phyloP scores from a whole-genome alignment of 2,113 vertebrate genomes.

The Lophochroa leadbeateri region DNA sequence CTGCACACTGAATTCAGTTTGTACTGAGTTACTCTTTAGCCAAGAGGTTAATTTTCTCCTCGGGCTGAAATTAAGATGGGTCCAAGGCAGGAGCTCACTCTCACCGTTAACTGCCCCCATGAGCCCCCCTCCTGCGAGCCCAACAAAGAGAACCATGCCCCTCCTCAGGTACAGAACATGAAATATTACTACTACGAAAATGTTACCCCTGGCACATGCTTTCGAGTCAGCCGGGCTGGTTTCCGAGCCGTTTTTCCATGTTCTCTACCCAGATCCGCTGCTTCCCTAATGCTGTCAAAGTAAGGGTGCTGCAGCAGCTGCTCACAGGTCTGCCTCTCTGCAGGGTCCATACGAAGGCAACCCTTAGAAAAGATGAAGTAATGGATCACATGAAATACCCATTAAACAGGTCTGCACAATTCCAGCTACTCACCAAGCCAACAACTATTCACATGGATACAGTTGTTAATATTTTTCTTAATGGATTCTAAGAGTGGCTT shows the following conservation, averaged over 20 bases:
- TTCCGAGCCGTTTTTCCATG: constrained; percentile 72
- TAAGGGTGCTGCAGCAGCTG: constrained; percentile 90
- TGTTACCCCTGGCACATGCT: constrained; percentile 83
- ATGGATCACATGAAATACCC: background rate
- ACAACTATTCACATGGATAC: fast-evolving
- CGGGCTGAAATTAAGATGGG: background rate
- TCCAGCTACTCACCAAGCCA: background rate
- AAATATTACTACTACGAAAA: fast-evolving
- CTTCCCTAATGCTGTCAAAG: constrained; percentile 84
- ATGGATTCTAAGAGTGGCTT: background rate
- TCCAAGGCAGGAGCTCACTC: background rate
- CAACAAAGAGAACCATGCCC: background rate
- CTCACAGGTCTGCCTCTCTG: constrained; percentile 84
- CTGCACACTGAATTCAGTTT: background rate
- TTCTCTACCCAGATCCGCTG: constrained; percentile 69
- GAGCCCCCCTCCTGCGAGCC: background rate
- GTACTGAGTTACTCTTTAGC: background rate
- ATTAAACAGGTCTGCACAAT: background rate
- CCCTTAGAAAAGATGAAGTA: constrained; percentile 66
- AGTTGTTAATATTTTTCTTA: fast-evolving
- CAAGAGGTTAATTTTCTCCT: background rate
- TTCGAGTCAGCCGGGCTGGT: constrained; percentile 72
- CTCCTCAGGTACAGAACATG: fast-evolving
- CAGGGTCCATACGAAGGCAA: constrained; percentile 91
- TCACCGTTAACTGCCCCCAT: fast-evolving